A percentile compares a stretch with the other conserved stretches of the same genome.
These are phyloP conservation scores for Anticlea derivata DNA, from an alignment of 2,888 invertebrate species.

Conservation along the genomic window DNA sequence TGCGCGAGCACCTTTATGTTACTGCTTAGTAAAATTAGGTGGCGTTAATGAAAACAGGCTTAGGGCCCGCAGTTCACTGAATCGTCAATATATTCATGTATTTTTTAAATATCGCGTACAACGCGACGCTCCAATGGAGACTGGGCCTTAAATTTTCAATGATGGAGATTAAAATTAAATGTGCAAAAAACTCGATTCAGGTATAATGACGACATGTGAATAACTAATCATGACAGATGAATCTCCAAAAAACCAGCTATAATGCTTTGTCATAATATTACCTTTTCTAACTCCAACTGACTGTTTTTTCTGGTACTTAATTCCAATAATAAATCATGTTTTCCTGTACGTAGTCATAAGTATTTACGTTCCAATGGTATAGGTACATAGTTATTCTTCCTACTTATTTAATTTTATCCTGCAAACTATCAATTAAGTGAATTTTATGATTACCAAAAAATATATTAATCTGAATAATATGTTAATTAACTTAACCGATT, in stretches of 20 bases:
- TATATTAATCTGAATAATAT: background rate
- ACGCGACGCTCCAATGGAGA: background rate
- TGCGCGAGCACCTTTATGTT: too few species aligned
- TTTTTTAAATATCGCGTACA: background rate
- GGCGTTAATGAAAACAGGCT: slow-evolving; percentile 3
- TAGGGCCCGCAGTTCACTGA: background rate
- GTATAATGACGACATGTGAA: slow-evolving; percentile 4
- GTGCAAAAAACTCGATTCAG: slow-evolving; percentile 7
- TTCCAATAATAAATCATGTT: slow-evolving; percentile 11
- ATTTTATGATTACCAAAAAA: slow-evolving; percentile 4
- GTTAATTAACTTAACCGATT: slow-evolving; percentile 1
- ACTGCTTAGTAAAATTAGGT: too few species aligned
- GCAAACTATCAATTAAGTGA: too few species aligned
- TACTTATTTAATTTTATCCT: too few species aligned
- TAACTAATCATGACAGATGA: slow-evolving; percentile 35
- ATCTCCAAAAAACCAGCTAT: slow-evolving; percentile 30
- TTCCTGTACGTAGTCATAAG: background rate
- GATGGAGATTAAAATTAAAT: background rate
- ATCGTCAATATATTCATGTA: background rate
- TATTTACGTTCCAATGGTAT: too few species aligned
- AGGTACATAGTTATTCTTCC: background rate
- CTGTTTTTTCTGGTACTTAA: background rate
- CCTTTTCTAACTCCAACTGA: background rate
- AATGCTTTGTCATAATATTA: slow-evolving; percentile 1
- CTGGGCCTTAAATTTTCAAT: background rate